Base-by-base conservation (phyloP, 2,797 vertebrate species). In the Enteromius fasciolatus region DNA sequence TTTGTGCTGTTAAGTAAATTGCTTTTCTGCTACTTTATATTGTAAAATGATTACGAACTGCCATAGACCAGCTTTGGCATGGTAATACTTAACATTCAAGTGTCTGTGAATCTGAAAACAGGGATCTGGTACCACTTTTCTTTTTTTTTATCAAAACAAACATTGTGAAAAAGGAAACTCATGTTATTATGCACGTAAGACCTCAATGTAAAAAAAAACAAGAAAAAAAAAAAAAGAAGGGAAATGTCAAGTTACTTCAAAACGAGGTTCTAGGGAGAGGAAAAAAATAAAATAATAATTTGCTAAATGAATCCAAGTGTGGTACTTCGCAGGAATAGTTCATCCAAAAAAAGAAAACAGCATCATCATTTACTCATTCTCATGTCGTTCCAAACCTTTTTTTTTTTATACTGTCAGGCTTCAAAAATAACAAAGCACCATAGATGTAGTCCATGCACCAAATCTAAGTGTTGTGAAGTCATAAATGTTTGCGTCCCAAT, bases 11-110 rank as follows among this genome's bases (percentile, higher is more conserved):
- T 31, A n/a, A 3, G 44, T 12, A 8, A 18, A 18, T 15, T 46
- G 33, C 28, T 69, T 11, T 15, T 7, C 15, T n/a, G 48, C 28
- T 44, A 25, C 36, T 33, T 31, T 31, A 59, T 63, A 73, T 4
- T 36, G 1, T 36, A 80, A 59, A 23, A 36, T 28, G 10, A 69
- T 81, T 25, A 81, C 18, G 17, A 33, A 36, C 31, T 8, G 20
- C 83, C 77, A 80, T 23, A 84, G 83, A 63, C 83, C 83, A 63
- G 83, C 83, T 84, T 76, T 80, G 83, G 72, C 70, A 75, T 31
- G 18, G 46, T 50, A 72, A 66, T 31, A 8, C 14, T 36, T 64
- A 76, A 83, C 48, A 77, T 77, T 82, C 36, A 48, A 50, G 28
- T 50, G 18, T 50, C 72, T 61, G 48, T 39, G 28, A 63, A 12